Evolutionary conservation across 2,888 invertebrate genomes (phyloP), one percentile per base, ranked within the genome.

Genomic region (Bellardia bayeri): DNA sequence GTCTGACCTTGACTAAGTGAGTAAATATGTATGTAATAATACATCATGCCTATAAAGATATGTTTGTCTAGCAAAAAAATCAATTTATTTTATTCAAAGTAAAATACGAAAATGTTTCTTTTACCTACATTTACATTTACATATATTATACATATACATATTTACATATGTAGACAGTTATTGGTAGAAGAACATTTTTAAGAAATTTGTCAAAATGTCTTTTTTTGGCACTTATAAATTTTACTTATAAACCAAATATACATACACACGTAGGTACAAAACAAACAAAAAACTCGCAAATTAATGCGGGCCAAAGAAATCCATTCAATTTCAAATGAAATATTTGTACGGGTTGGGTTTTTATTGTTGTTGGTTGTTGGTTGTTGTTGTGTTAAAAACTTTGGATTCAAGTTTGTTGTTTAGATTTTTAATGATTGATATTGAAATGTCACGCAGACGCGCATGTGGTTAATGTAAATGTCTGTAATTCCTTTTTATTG

Each of bases 391-490:
- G 3, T 45, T 45, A 13, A 4, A 37, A 11, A n/a, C 23, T 51
- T 51, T 30, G n/a, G 6, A 49, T n/a, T 66, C 54, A 54, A 56
- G 37, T 51, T 42, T 61, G 68, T 68, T 33, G 11, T 69, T 58
- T 68, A 79, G 84, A 78, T 81, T 87, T 68, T 69, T n/a, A 63
- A 74, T 92, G 92, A 92, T 92, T 92, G 92, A 92, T 92, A 91
- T 90, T 90, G 88, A 91, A 90, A 89, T 92, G 92, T 92, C 92
- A 92, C 92, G 92, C 92, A 92, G 91, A 90, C 91, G 92, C 92
- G 91, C 92, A 92, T 92, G 92, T 92, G 91, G 92, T 91, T 92
- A 91, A 92, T 85, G 75, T 69, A 42, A 69, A 79, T 81, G 72
- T 80, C 54, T 78, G 51, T 56, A 45, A 75, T 74, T 78, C 30